These are phyloP conservation scores for Clamator glandarius DNA, from an alignment of 2,797 vertebrate genomes.

Conservation along the genomic window DNA sequence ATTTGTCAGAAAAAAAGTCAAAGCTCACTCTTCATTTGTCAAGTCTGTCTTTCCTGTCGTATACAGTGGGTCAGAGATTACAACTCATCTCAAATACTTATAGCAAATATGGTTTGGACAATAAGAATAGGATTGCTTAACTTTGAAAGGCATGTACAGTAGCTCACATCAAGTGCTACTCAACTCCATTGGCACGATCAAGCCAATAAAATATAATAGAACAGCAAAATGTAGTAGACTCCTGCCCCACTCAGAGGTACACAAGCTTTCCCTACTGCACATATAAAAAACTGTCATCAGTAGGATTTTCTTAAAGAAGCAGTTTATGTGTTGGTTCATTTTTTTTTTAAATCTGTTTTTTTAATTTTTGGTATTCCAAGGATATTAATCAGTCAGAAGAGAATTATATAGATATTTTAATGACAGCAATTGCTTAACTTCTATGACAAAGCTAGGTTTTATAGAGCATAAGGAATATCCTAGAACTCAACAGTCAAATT, in stretches of 20 bases:
- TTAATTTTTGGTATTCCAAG: not conserved
- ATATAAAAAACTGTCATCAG: not conserved
- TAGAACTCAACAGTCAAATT: not conserved
- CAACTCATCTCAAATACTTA: slow-evolving; percentile 48
- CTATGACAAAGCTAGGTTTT: not conserved
- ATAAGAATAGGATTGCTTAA: not conserved
- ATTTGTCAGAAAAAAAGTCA: slow-evolving; percentile 55
- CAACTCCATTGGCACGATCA: not conserved
- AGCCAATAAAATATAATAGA: not conserved
- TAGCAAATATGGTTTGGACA: not conserved
- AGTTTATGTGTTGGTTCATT: not conserved
- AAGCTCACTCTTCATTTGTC: slow-evolving; percentile 62
- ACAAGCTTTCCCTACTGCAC: not conserved
- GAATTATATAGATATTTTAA: too few relatives aligned
- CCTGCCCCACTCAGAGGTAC: not conserved
- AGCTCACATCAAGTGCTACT: not conserved
- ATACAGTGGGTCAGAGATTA: slow-evolving; percentile 24
- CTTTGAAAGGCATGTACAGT: not conserved
- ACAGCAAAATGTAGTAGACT: not conserved
- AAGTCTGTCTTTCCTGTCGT: slow-evolving; percentile 44
- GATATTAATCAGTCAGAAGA: not conserved
- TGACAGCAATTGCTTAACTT: not conserved
- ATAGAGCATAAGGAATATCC: not conserved
- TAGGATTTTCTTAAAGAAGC: not conserved
- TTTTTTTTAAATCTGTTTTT: not conserved